A percentile compares a stretch with the other conserved stretches of the same genome.
These are phyloP conservation scores for Orussus abietinus DNA, from an alignment of 1,140 invertebrate species.

Conservation along the genomic window DNA sequence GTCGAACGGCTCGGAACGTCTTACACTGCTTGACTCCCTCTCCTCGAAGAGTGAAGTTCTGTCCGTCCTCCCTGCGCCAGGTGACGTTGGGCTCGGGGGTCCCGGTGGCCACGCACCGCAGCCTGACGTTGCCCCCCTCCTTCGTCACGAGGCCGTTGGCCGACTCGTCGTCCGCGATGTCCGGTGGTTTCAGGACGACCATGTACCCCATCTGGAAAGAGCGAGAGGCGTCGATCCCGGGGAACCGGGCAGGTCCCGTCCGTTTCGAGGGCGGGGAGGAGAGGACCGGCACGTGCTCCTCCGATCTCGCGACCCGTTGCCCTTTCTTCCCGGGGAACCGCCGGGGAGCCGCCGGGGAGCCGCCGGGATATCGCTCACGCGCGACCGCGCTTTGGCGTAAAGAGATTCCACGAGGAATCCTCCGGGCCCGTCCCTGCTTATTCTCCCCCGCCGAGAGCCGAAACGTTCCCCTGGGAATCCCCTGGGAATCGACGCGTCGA, in stretches of 20 bases:
- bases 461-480: too few species aligned
- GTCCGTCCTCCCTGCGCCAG: slow-evolving; percentile 75
- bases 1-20: slow-evolving; percentile 2
- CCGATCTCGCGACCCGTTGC: not conserved
- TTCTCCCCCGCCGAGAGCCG: too few species aligned
- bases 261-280: too few species aligned
- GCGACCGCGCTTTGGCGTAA: not conserved
- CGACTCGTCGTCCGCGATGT: slow-evolving; percentile 66
- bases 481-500: too few species aligned
- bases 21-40: slow-evolving; percentile 68
- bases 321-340: too few species aligned
- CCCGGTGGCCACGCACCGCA: slow-evolving; percentile 76
- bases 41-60: slow-evolving; percentile 68
- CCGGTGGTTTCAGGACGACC: slow-evolving; percentile 78
- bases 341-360: not conserved
- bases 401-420: not conserved
- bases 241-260: too few species aligned
- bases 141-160: slow-evolving; percentile 44
- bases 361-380: slow-evolving; percentile 1
- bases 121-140: slow-evolving; percentile 72
- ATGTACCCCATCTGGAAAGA: slow-evolving; percentile 75
- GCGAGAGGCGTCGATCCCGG: too few species aligned
- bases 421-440: too few species aligned
- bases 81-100: slow-evolving; percentile 72
- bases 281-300: slow-evolving; percentile 1